Base-by-base conservation (phyloP, 1,140 invertebrate species). In the Coptotermes formosanus region DNA sequence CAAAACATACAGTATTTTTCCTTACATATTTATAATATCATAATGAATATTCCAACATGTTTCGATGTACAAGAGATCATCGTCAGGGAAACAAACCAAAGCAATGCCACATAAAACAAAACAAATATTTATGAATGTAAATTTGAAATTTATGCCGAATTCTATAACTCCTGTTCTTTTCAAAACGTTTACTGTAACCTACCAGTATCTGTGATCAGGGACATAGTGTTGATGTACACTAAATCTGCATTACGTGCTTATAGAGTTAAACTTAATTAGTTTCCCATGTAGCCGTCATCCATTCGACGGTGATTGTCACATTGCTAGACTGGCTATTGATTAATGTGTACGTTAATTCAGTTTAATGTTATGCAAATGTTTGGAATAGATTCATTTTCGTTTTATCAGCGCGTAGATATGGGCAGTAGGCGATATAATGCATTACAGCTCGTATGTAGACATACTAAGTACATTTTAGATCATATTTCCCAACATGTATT, bases 331-430 rank as follows among this genome's bases (percentile, higher is more conserved):
- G 25, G n/a, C 64, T 75, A 14, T 25, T 75, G 64, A 75, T 75
- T 75, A 75, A 75, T 75, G 25, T 75, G 9, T 75, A 30, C 64
- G 64, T 75, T 30, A 75, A 75, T 75, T 75, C 64, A 30, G 64
- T 75, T 75, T 75, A 75, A 75, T 75, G 30, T 75, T 75, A 75
- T 75, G 64, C 64, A 75, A 30, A 75, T 75, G 64, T 75, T 75
- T 75, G 14, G 7, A 30, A n/a, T 75, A 75, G 64, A 75, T 14
- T 75, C 25, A n/a, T 30, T 75, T 30, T 75, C n/a, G 6, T 75
- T n/a, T 75, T 14, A 11, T 30, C 64, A 75, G 2, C 25, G 3
- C n/a, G 25, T 75, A 30, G 16, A n/a, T 64, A 64, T 64, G 14
- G 45, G 45, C 45, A 6, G 9, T 48, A 48, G 0, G 9, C 45